Evolutionary conservation across 2,113 vertebrate genomes (phyloP), one percentile per base, ranked within the genome.

Genomic region (Oryzias javanicus): DNA sequence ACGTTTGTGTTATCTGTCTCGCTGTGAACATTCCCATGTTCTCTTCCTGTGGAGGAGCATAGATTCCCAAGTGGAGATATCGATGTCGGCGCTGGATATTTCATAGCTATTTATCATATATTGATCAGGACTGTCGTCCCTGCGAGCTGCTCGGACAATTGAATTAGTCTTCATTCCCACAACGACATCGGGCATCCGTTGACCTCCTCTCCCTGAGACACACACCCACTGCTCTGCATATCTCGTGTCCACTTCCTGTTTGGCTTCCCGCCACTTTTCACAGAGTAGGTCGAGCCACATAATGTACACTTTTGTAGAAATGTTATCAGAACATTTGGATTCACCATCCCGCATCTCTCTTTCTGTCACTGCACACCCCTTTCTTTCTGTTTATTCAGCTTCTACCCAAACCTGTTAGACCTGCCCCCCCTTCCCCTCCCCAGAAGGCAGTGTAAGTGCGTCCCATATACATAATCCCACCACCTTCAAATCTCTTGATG

Each of bases 51-150:
- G 48, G 17, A 49, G 16, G 25, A 52, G 66, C 59, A 63, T 7
- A 2, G 44, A 27, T 60, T 63, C 61, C 62, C 42, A 62, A 77
- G 68, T 56, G 14, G 27, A 61, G 60, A 52, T 70, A 71, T 77
- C 3, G 62, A 77, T 42, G 49, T 75, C 56, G 42, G 24, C 67
- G 59, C 62, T 20, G 72, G 73, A 79, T 82, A 78, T 84, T 84
- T 79, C 64, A 60, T 61, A 41, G 55, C 73, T 74, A 79, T 84
- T 78, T 73, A 79, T 81, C 17, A 42, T 49, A 10, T 71, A 82
- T 80, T 57, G 72, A 86, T 80, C 59, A 42, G 42, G 15, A 47
- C 73, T 24, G 35, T 63, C 67, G 72, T 52, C 49, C 40, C 51
- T 14, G 14, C 25, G 55, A 66, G 52, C 8, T 2, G 24, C 70